Conservation (phyloP, 2,888 invertebrate species). For the Melieria crassipennis region DNA sequence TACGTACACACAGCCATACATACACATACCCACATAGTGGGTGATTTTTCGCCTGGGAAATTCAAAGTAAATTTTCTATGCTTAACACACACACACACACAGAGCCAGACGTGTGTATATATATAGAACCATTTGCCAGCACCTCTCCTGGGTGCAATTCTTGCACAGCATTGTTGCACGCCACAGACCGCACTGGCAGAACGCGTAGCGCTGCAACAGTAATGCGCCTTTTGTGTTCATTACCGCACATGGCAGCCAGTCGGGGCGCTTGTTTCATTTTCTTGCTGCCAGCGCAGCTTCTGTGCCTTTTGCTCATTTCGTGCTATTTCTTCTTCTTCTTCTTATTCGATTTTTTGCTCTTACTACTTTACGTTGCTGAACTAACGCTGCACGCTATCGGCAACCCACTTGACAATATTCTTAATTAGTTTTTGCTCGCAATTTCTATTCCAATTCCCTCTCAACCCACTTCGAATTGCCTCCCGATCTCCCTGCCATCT, state of each 20-base stretch:
- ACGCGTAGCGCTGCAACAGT: background rate
- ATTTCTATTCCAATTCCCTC: background rate
- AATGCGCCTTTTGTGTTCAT: background rate
- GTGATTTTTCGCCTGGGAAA: slow-evolving; percentile 4
- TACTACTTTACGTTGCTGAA: background rate
- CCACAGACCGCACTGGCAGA: no score
- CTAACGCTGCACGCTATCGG: background rate
- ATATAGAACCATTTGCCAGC: background rate
- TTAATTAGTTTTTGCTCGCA: background rate
- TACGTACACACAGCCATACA: background rate
- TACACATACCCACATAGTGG: background rate
- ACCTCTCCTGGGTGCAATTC: slow-evolving; percentile 1
- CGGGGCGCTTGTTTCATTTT: no score
- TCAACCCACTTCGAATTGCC: background rate
- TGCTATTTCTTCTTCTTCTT: background rate
- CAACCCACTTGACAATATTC: slow-evolving; percentile 1
- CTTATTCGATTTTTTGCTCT: background rate
- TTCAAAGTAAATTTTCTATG: background rate
- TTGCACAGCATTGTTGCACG: background rate
- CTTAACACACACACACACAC: background rate
- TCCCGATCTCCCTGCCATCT: background rate
- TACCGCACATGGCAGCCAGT: background rate
- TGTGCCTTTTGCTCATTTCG: no score
- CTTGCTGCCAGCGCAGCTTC: no score
- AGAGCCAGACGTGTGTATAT: background rate